Evolutionary conservation across 2,888 invertebrate genomes (phyloP).

Genomic region (Tenthredo notha): DNA sequence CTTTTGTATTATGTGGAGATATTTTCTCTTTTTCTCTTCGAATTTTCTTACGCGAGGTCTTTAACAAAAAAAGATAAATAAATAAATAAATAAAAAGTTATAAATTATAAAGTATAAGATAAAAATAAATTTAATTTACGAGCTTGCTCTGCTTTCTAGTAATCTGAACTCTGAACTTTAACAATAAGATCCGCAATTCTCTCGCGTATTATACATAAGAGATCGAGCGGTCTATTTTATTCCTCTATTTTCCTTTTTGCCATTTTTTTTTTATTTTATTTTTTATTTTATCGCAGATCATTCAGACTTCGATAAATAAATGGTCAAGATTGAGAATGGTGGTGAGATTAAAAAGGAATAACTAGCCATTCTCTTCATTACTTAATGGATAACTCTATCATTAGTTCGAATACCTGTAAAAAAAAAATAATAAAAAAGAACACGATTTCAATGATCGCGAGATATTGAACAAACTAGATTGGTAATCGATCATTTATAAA

Average conservation of each 20-base stretch:
- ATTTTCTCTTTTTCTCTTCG: slow-evolving; percentile 57
- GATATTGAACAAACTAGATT: not conserved
- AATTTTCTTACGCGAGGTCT: not conserved
- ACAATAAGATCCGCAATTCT: slow-evolving; percentile 27
- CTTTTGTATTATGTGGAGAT: not conserved
- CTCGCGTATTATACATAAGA: not conserved
- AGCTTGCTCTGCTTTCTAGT: slow-evolving; percentile 36
- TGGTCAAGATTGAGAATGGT: not conserved
- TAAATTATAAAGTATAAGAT: not conserved
- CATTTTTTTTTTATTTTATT: no score
- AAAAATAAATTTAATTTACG: slow-evolving; percentile 14
- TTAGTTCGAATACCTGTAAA: not conserved
- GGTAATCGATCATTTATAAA: not conserved
- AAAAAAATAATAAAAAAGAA: not conserved
- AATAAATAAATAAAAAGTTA: not conserved
- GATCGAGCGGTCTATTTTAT: not conserved
- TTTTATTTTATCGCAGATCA: not conserved
- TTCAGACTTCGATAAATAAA: not conserved
- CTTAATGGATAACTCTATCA: not conserved
- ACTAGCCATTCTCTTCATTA: not conserved
- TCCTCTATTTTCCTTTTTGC: not conserved
- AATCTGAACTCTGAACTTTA: slow-evolving; percentile 27
- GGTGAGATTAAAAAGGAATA: not conserved
- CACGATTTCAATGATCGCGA: not conserved
- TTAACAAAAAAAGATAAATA: not conserved